Conservation (phyloP, 2,797 vertebrate genomes). For the Phalanger gymnotis region DNA sequence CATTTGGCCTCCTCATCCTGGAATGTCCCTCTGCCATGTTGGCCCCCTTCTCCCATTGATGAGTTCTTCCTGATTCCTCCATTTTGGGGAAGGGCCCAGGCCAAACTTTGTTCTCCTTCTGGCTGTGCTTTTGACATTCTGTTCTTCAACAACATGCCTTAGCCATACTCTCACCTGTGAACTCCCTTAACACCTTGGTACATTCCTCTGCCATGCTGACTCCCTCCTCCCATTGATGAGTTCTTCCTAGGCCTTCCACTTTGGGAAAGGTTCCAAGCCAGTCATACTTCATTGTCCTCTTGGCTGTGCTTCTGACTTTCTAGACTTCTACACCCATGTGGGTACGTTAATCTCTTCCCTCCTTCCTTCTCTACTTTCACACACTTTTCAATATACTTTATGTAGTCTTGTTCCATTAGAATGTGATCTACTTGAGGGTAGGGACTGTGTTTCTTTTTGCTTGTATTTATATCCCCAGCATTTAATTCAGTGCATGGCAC, state of each 20-base stretch:
- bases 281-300: background rate
- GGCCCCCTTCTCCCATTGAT: background rate
- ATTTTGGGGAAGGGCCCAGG: too few relatives aligned
- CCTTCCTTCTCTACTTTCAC: background rate
- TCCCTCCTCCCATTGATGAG: background rate
- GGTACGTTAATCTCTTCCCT: background rate
- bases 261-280: background rate
- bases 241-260: background rate
- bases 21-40: background rate
- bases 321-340: background rate
- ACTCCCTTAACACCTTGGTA: too few relatives aligned
- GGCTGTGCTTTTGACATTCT: too few relatives aligned
- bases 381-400: too few relatives aligned
- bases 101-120: too few relatives aligned
- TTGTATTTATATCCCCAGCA: background rate
- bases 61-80: background rate
- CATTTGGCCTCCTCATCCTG: background rate
- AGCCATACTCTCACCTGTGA: too few relatives aligned
- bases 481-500: background rate
- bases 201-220: too few relatives aligned
- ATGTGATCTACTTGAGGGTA: background rate
- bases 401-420: background rate
- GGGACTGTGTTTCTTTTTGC: background rate
- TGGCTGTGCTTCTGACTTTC: background rate
- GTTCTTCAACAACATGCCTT: too few relatives aligned